phyloP scores from a whole-genome alignment of 2,888 invertebrate genomes.

The Patella depressa region DNA sequence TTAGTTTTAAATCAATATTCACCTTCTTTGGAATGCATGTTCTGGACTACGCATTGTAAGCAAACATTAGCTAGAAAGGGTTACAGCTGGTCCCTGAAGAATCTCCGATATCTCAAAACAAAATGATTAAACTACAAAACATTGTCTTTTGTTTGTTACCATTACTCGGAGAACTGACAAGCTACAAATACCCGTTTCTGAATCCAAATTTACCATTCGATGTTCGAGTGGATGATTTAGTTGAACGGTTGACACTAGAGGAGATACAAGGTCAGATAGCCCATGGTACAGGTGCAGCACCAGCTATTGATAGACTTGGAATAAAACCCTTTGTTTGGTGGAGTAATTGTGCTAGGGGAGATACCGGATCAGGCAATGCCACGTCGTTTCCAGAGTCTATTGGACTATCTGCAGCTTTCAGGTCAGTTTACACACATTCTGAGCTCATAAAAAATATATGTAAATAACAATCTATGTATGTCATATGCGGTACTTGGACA shows the following conservation, averaged over 20 bases:
- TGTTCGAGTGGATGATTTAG: constrained; percentile 59
- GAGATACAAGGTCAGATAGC: constrained; percentile 58
- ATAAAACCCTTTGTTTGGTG: constrained; percentile 61
- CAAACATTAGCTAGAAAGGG: too few species aligned
- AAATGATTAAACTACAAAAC: too few species aligned
- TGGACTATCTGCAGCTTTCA: constrained; percentile 66
- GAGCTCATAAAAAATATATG: too few species aligned
- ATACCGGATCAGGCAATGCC: constrained; percentile 53
- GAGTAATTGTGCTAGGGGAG: constrained; percentile 64
- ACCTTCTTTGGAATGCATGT: too few species aligned
- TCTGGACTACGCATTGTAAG: too few species aligned
- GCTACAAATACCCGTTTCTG: not conserved
- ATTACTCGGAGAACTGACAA: too few species aligned
- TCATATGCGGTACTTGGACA: too few species aligned
- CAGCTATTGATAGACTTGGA: constrained; percentile 54
- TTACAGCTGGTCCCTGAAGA: too few species aligned
- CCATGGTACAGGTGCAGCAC: constrained; percentile 43
- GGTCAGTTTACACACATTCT: constrained; percentile 35
- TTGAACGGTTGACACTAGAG: constrained; percentile 54
- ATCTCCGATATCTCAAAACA: too few species aligned
- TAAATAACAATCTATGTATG: too few species aligned
- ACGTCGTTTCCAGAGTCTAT: constrained; percentile 65
- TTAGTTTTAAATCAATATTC: too few species aligned
- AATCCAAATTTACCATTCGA: constrained; percentile 1
- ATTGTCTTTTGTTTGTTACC: too few species aligned